Evolutionary conservation across 2,888 invertebrate species (phyloP).

Genomic region (Parnassius smintheus): DNA sequence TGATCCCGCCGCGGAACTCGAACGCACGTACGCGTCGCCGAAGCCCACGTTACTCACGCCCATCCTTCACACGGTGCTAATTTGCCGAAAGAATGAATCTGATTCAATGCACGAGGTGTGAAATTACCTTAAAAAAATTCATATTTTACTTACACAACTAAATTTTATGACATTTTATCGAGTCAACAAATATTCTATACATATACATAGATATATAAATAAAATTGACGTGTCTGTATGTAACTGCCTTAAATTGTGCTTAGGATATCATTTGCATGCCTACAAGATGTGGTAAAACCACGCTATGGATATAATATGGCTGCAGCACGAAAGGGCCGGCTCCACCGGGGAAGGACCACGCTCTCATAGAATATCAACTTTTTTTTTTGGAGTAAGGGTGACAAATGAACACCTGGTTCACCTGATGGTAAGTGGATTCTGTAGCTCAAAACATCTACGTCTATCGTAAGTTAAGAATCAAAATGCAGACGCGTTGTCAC

Average conservation of each 20-base stretch:
- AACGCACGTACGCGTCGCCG: conserved; percentile 43
- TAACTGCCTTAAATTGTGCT: no score
- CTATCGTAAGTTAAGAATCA: no score
- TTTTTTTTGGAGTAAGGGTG: no score
- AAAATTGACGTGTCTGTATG: neutral
- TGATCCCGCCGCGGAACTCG: conserved; percentile 46
- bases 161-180: neutral
- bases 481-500: no score
- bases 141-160: conserved; percentile 35
- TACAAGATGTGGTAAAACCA: neutral
- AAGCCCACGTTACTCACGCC: conserved; percentile 44
- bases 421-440: no score
- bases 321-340: no score
- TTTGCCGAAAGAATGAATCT: conserved; percentile 61
- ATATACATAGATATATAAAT: neutral
- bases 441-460: no score
- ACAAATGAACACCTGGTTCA: no score
- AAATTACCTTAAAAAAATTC: conserved; percentile 70
- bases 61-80: conserved; percentile 45
- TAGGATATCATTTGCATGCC: neutral
- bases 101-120: conserved; percentile 60
- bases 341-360: no score
- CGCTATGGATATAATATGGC: no score
- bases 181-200: neutral
- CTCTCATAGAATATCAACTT: no score